Evolutionary conservation across 2,797 vertebrate genomes (phyloP).

Genomic region (Neomorphus geoffroyi): DNA sequence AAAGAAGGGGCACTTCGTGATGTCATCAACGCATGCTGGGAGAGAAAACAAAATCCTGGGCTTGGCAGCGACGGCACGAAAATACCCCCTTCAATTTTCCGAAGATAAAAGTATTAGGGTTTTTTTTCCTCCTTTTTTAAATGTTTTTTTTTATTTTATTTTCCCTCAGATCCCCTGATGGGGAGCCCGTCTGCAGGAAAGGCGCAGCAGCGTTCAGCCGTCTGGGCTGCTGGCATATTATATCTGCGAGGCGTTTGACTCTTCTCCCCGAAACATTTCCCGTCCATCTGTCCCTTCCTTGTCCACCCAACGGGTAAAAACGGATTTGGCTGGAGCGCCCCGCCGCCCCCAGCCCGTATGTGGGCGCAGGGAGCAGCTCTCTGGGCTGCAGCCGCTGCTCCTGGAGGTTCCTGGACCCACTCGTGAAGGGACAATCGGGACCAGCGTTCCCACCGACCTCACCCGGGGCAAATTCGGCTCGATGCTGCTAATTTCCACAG

Average conservation of each 20-base stretch:
- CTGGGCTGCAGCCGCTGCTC: background rate
- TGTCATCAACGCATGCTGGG: slow-evolving; percentile 62
- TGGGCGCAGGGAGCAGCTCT: background rate
- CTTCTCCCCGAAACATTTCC: background rate
- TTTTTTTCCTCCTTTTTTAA: background rate
- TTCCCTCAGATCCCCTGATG: background rate
- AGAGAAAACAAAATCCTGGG: slow-evolving; percentile 49
- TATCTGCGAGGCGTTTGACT: background rate
- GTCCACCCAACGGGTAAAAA: background rate
- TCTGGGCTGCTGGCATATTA: background rate
- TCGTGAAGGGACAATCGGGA: background rate
- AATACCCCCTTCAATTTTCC: background rate
- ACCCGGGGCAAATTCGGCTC: background rate
- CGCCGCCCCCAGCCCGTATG: background rate
- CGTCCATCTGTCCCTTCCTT: background rate
- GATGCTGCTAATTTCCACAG: background rate
- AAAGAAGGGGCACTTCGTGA: slow-evolving; percentile 64
- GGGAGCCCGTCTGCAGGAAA: background rate
- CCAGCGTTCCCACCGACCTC: background rate
- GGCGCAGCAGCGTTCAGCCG: background rate
- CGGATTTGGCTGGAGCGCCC: background rate
- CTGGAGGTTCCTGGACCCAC: background rate
- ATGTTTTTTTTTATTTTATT: too few relatives aligned
- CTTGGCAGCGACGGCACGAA: background rate
- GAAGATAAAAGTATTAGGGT: background rate